phyloP scores from a whole-genome alignment of 2,113 vertebrate species.

The Gymnocephalus cernua region DNA sequence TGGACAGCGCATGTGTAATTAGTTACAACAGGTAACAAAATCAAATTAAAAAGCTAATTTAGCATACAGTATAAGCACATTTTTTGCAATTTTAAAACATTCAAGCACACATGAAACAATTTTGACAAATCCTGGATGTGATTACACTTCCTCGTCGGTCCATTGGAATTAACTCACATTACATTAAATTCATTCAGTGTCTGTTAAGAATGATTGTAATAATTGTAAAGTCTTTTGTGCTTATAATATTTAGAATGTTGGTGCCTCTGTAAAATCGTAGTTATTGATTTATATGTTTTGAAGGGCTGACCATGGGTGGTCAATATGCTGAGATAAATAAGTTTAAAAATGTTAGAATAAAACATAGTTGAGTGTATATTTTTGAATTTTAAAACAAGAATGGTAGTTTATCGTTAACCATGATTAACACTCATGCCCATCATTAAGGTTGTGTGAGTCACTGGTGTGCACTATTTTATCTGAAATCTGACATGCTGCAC shows the following conservation, averaged over 20 bases:
- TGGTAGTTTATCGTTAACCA: not conserved
- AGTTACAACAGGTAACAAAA: constrained; percentile 37
- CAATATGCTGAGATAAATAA: not conserved
- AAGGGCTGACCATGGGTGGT: not conserved
- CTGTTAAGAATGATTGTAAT: not conserved
- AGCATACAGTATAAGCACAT: not conserved
- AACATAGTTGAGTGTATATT: not conserved
- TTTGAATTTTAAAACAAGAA: not conserved
- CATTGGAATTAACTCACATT: not conserved
- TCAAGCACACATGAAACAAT: not conserved
- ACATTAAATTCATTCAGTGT: not conserved
- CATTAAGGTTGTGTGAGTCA: not conserved
- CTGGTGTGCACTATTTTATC: constrained; percentile 5
- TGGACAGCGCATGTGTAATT: constrained; percentile 72
- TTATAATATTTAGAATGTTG: not conserved
- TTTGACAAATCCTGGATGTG: not conserved
- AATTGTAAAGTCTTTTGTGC: not conserved
- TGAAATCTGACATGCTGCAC: constrained; percentile 21
- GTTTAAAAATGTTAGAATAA: not conserved
- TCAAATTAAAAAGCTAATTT: not conserved
- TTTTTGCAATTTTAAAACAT: not conserved
- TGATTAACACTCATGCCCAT: not conserved
- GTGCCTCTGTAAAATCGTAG: not conserved
- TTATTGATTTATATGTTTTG: not conserved
- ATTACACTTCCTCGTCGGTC: not conserved